Percentiles rank a stretch among this genome's conserved stretches.
phyloP scores from a whole-genome alignment of 2,797 vertebrate genomes.

The Ceyx erithaca region DNA sequence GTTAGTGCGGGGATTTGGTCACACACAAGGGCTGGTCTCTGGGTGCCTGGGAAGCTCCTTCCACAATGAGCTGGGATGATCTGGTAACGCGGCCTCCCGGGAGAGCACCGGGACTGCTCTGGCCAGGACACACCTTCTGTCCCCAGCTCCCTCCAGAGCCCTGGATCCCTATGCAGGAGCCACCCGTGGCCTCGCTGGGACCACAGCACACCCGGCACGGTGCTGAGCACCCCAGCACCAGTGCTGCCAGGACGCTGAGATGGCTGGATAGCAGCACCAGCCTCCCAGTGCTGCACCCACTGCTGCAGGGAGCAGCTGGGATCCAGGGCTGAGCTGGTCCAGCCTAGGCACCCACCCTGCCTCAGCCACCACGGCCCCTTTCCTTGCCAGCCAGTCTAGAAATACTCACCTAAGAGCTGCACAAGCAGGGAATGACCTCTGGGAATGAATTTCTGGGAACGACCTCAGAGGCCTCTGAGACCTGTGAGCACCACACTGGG shows the following conservation, averaged over 20 bases:
- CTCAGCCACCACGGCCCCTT: not conserved
- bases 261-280: accelerated
- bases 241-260: not conserved
- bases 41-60: conserved; percentile 51
- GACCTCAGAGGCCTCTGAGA: not conserved
- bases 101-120: not conserved
- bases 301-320: not conserved
- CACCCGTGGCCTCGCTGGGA: not conserved
- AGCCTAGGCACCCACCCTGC: not conserved
- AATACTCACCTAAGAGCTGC: not conserved
- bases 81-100: not conserved
- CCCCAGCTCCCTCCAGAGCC: not conserved
- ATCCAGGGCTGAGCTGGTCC: not conserved
- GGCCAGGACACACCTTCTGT: accelerated
- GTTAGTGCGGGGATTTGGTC: conserved; percentile 50
- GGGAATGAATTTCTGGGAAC: not conserved
- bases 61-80: conserved; percentile 31
- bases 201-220: not conserved
- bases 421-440: not conserved
- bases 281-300: not conserved
- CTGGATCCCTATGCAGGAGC: not conserved
- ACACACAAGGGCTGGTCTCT: conserved; percentile 35
- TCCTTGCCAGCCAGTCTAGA: not conserved
- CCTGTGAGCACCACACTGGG: not conserved
- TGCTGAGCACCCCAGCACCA: not conserved